Conservation (phyloP, 2,113 vertebrate genomes). For the Amblyornis subalaris region DNA sequence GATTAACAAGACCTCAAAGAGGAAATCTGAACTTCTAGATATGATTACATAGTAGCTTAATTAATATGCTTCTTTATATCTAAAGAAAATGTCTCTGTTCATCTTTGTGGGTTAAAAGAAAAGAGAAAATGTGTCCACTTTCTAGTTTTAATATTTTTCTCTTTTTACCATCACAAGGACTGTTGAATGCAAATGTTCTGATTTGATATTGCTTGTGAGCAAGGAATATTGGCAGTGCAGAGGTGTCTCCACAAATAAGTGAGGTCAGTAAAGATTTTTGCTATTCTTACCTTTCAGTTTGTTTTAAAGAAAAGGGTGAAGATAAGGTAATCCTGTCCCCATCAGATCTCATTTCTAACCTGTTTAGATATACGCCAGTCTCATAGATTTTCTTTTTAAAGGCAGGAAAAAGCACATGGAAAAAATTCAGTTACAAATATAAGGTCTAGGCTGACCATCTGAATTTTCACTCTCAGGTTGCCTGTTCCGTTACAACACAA, state of each 20-base stretch:
- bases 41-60: neutral
- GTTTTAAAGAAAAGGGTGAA: neutral
- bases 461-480: neutral
- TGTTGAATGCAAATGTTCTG: neutral
- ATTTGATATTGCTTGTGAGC: neutral
- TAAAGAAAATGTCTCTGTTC: neutral
- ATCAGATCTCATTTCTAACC: neutral
- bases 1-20: neutral
- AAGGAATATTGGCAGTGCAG: neutral
- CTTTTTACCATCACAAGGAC: neutral
- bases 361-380: neutral
- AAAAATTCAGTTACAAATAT: neutral
- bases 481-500: neutral
- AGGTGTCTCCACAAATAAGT: neutral
- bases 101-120: neutral
- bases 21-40: neutral
- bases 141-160: neutral
- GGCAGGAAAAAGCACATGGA: neutral
- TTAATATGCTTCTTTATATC: neutral
- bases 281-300: neutral
- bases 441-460: neutral
- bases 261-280: neutral
- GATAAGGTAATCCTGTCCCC: rapidly evolving
- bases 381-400: neutral
- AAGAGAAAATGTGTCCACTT: neutral